Evolutionary conservation across 2,888 invertebrate species (phyloP).

Genomic region (Chrysomela aeneicollis): DNA sequence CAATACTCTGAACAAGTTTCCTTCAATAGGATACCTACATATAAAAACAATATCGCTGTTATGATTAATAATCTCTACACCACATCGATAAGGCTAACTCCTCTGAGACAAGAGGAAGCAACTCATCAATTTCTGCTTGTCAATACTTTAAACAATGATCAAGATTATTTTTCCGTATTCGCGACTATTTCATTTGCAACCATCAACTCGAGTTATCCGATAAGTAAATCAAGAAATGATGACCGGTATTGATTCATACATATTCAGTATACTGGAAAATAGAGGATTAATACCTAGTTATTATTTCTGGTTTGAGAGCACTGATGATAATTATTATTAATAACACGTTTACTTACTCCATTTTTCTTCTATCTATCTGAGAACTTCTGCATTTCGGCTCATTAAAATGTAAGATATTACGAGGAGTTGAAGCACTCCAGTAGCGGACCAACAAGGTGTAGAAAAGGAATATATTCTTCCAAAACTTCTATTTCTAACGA

Average conservation of each 20-base stretch:
- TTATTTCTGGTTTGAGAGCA: conserved; percentile 10
- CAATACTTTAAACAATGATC: neutral
- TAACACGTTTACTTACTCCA: conserved; percentile 10
- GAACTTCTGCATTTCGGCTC: conserved; percentile 15
- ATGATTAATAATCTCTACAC: neutral
- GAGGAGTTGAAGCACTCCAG: neutral
- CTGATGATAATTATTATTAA: conserved; percentile 1
- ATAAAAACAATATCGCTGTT: neutral
- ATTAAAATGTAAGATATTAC: conserved; percentile 5
- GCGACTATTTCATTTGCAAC: neutral
- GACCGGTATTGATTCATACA: conserved; percentile 16
- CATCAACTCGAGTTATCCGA: neutral
- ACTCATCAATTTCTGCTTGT: neutral
- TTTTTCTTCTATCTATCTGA: conserved; percentile 6
- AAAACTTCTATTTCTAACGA: too few species aligned
- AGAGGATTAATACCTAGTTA: conserved; percentile 1
- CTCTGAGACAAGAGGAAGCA: neutral
- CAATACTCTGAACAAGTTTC: neutral
- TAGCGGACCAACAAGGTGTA: neutral
- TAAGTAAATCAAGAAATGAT: neutral
- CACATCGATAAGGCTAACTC: neutral
- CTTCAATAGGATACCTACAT: neutral
- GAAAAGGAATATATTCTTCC: too few species aligned
- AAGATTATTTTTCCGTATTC: too few species aligned
- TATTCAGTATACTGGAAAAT: conserved; percentile 5